These are phyloP conservation scores for Rhea americana DNA, from an alignment of 2,113 vertebrate genomes.

Conservation along the genomic window DNA sequence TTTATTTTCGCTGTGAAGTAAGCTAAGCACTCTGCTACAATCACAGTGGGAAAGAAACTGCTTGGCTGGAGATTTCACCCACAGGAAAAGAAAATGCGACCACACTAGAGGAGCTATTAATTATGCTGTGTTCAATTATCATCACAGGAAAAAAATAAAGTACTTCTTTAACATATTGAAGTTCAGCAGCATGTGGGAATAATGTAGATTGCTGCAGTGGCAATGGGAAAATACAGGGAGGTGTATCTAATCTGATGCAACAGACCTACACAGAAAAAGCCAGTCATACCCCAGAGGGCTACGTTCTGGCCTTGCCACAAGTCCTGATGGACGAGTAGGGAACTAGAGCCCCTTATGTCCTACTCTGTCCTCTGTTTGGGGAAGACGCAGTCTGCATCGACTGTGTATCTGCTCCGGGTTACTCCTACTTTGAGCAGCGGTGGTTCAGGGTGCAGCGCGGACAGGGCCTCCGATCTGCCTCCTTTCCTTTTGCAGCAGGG, in stretches of 20 bases:
- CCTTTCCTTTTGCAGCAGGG: fast-evolving
- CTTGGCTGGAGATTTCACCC: slow-evolving; percentile 22
- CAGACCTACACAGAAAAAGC: slow-evolving; percentile 29
- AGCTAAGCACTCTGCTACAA: slow-evolving; percentile 9
- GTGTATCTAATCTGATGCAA: slow-evolving; percentile 57
- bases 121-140: slow-evolving; percentile 55
- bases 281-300: not conserved
- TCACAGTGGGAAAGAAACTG: slow-evolving; percentile 53
- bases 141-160: not conserved
- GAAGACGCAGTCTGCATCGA: not conserved
- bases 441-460: not conserved
- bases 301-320: not conserved
- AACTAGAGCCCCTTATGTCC: not conserved
- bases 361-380: not conserved
- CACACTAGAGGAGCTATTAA: slow-evolving; percentile 29
- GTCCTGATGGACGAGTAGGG: not conserved
- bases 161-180: not conserved
- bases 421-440: not conserved
- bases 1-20: slow-evolving; percentile 52
- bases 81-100: slow-evolving; percentile 62
- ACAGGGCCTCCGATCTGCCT: not conserved
- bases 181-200: slow-evolving; percentile 44
- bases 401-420: slow-evolving; percentile 12
- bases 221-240: slow-evolving; percentile 27
- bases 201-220: slow-evolving; percentile 5